Conservation (phyloP, 2,797 vertebrate genomes). For the Coluber constrictor region DNA sequence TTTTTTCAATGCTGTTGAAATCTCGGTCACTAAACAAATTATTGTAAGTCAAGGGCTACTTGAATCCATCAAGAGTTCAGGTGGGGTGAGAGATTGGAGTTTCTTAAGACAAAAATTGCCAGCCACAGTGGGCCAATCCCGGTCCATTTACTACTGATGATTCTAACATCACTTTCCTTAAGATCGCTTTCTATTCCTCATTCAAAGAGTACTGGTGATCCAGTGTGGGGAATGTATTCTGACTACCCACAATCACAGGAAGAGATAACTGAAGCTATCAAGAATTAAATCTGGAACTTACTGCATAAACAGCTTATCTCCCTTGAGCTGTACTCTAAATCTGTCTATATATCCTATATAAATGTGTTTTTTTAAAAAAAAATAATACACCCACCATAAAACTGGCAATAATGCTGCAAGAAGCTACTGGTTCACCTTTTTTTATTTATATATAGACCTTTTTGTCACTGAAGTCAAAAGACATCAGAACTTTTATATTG, state of each 20-base stretch:
- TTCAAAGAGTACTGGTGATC: neutral
- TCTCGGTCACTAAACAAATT: neutral
- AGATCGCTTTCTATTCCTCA: neutral
- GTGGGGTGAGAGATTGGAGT: neutral
- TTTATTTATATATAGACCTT: constrained; percentile 14
- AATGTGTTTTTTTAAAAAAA: neutral
- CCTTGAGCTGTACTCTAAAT: neutral
- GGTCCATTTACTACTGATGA: neutral
- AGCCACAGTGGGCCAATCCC: too few relatives aligned
- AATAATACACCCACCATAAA: neutral
- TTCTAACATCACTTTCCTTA: neutral
- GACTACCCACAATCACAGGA: neutral
- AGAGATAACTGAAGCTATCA: neutral
- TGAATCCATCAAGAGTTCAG: neutral
- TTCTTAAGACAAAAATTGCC: neutral
- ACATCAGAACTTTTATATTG: constrained; percentile 5
- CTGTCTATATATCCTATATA: neutral
- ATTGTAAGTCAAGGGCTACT: neutral
- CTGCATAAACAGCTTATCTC: neutral
- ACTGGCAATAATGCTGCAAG: neutral
- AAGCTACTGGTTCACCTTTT: neutral
- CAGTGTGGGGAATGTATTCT: neutral
- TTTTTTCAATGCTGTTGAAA: neutral
- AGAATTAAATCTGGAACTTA: neutral
- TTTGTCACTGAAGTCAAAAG: constrained; percentile 13